phyloP scores from a whole-genome alignment of 1,140 invertebrate genomes.

The Leptonema lineaticorne region DNA sequence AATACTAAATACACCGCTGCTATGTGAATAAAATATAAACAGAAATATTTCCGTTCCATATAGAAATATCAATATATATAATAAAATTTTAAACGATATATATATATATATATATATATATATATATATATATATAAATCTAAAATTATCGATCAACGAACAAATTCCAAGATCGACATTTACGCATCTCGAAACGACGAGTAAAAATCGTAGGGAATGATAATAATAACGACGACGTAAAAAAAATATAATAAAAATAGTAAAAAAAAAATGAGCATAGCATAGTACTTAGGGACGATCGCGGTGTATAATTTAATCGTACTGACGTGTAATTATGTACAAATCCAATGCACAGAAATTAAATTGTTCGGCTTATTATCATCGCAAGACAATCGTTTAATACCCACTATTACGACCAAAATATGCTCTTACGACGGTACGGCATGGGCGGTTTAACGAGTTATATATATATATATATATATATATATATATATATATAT shows the following conservation, averaged over 20 bases:
- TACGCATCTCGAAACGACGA: too few species aligned
- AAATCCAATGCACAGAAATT: slow-evolving; percentile 4
- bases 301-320: background rate
- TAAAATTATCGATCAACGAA: too few species aligned
- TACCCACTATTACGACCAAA: slow-evolving; percentile 11
- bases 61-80: too few species aligned
- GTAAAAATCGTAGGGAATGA: background rate
- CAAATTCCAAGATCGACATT: too few species aligned
- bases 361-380: slow-evolving; percentile 13
- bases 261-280: background rate
- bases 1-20: too few species aligned
- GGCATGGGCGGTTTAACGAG: slow-evolving; percentile 8
- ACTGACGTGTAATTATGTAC: slow-evolving; percentile 11
- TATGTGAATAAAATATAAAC: too few species aligned
- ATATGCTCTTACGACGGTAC: background rate
- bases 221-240: background rate
- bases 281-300: background rate
- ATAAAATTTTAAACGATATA: too few species aligned
- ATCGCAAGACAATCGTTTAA: slow-evolving; percentile 10
- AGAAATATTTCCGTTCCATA: too few species aligned
- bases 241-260: background rate
- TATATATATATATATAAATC: too few species aligned
- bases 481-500: too few species aligned
- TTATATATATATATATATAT: too few species aligned
- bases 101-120: too few species aligned